phyloP scores from a whole-genome alignment of 2,113 vertebrate genomes.

The Catagonus wagneri region DNA sequence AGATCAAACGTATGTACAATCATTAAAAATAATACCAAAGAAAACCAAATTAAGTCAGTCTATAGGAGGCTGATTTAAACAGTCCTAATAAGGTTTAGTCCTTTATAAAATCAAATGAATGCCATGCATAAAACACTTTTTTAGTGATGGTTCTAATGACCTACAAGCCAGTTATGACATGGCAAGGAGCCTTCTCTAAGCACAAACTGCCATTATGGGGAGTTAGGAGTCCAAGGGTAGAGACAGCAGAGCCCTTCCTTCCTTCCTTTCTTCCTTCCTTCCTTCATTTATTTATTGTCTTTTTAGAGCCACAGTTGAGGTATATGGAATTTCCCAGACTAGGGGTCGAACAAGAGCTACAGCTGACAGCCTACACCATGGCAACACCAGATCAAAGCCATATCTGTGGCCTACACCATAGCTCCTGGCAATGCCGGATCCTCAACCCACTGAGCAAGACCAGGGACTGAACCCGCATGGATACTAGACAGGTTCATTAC shows the following conservation, averaged over 20 bases:
- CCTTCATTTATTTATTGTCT: too few species aligned
- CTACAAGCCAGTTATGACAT: neutral
- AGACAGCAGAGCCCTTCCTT: neutral
- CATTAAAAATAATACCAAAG: conserved; percentile 39
- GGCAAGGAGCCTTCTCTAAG: neutral
- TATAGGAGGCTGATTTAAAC: neutral
- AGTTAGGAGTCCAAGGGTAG: neutral
- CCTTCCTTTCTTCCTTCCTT: too few species aligned
- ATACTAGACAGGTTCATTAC: too few species aligned
- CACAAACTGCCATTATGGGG: neutral
- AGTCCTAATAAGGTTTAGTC: neutral
- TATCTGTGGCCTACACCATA: too few species aligned
- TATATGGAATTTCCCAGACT: too few species aligned
- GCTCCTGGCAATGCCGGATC: too few species aligned
- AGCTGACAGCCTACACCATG: too few species aligned
- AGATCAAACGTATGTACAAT: neutral
- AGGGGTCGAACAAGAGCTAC: too few species aligned
- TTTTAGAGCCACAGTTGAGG: too few species aligned
- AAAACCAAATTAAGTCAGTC: conserved; percentile 11
- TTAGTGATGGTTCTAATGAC: neutral
- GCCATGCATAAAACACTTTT: neutral
- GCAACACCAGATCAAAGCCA: too few species aligned
- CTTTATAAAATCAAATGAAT: conserved; percentile 18
- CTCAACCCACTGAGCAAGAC: too few species aligned
- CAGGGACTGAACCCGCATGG: too few species aligned